A percentile compares a stretch with the other conserved stretches of the same genome.
Evolutionary conservation across 2,797 vertebrate species (phyloP).

Genomic region (Enteromius thamalakanensis): DNA sequence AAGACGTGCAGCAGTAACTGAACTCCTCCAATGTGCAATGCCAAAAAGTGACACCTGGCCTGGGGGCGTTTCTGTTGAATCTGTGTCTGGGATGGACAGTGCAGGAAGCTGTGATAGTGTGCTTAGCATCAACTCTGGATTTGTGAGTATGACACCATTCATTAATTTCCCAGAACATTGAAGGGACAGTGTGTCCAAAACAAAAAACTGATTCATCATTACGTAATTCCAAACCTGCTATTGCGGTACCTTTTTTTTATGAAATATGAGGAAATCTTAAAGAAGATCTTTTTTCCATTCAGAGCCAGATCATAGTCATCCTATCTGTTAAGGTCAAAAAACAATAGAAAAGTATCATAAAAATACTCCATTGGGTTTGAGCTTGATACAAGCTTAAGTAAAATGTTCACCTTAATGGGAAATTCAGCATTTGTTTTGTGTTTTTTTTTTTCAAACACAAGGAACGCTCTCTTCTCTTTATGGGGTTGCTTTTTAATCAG

Average conservation of each 20-base stretch:
- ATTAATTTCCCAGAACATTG: not conserved
- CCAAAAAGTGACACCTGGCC: constrained; percentile 82
- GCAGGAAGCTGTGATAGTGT: constrained; percentile 87
- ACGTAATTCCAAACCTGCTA: not conserved
- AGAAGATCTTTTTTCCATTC: not conserved
- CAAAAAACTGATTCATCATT: not conserved
- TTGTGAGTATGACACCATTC: constrained; percentile 69
- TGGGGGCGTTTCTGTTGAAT: constrained; percentile 76
- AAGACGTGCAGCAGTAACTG: constrained; percentile 10
- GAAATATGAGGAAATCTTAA: not conserved
- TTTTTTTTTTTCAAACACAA: not conserved
- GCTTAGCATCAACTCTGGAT: constrained; percentile 82
- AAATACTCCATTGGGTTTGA: not conserved
- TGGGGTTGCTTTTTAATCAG: not conserved
- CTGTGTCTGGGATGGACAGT: constrained; percentile 75
- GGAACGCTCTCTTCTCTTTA: not conserved
- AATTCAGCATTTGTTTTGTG: not conserved
- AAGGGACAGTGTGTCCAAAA: not conserved
- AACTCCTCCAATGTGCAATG: constrained; percentile 76
- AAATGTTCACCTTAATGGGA: no score
- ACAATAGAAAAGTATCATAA: no score
- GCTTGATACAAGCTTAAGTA: not conserved
- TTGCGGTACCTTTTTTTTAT: not conserved
- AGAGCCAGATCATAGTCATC: not conserved
- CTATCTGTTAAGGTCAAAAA: not conserved